Base-by-base conservation (phyloP, 2,113 vertebrate species). In the Cyprinodon brontotheroides region DNA sequence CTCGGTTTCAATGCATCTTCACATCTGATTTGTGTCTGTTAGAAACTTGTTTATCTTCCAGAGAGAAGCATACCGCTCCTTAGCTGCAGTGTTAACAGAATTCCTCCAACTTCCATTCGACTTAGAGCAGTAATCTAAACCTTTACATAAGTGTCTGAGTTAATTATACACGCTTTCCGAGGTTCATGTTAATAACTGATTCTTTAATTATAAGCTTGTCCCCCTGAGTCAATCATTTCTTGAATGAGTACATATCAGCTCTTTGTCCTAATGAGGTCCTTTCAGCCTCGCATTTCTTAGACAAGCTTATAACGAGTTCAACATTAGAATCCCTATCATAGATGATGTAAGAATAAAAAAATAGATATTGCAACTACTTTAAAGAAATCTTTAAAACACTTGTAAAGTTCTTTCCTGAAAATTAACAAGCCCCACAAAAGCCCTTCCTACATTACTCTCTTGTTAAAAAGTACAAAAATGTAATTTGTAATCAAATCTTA, bases 21-120 rank as follows among this genome's bases (percentile, higher is more conserved):
- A 70, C 22, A 69, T 85, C 62, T 64, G 60, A 89, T 87, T 84
- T 85, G 63, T 65, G 61, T 79, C 41, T 38, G 15, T 57, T n/a
- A 9, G 17, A 14, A 57, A 5, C 17, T 4, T 71, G 48, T 65
- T 70, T 59, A 63, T 59, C 62, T 72, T 13, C 8, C 11, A 70
- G 71, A 57, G 29, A 65, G 36, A 68, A 43, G 0, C 47, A n/a
- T 2, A 8, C 3, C 39, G 17, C 17, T n/a, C 37, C 11, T 65
- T 15, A 40, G 6, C 43, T 59, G 1, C 20, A 12, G 11, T 64
- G 0, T 70, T 36, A 36, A 45, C 53, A 40, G 39, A 65, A 17
- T n/a, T 2, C 70, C 12, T 50, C 39, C n/a, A 13, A 4, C 8
- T 53, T 50, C 81, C 1, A 4, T n/a, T 70, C 12, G 2, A 22